Evolutionary conservation across 2,888 invertebrate genomes (phyloP).

Genomic region (Aporophyla lueneburgensis): DNA sequence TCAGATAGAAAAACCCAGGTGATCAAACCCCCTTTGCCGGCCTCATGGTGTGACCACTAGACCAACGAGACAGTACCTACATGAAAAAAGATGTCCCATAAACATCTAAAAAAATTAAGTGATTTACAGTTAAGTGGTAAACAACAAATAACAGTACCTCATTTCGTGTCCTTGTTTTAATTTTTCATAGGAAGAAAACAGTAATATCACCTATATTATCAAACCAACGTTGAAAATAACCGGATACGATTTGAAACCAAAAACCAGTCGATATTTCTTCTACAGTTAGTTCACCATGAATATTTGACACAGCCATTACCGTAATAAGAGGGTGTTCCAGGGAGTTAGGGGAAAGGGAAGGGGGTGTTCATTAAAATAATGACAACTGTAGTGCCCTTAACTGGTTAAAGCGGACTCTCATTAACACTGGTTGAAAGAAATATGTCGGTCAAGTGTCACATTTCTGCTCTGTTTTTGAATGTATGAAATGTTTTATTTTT

Average conservation of each 20-base stretch:
- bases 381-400: conserved; percentile 67
- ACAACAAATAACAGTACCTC: background rate
- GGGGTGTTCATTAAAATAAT: conserved; percentile 73
- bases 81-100: too few species aligned
- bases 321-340: conserved; percentile 56
- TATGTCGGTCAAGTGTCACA: conserved; percentile 63
- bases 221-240: conserved; percentile 4
- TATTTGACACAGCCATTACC: conserved; percentile 70
- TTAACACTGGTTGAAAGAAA: conserved; percentile 62
- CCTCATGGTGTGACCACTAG: too few species aligned
- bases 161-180: too few species aligned
- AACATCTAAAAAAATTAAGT: background rate
- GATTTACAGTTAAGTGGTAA: background rate
- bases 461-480: conserved; percentile 29
- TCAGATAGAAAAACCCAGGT: too few species aligned
- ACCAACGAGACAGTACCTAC: too few species aligned
- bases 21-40: too few species aligned
- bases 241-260: background rate
- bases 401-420: conserved; percentile 64
- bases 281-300: conserved; percentile 58
- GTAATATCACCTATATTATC: background rate
- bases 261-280: conserved; percentile 34
- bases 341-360: background rate
- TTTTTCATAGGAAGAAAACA: background rate
- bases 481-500: conserved; percentile 14